Conservation (phyloP, 2,888 invertebrate species). For the Hydrotaea diabolus region DNA sequence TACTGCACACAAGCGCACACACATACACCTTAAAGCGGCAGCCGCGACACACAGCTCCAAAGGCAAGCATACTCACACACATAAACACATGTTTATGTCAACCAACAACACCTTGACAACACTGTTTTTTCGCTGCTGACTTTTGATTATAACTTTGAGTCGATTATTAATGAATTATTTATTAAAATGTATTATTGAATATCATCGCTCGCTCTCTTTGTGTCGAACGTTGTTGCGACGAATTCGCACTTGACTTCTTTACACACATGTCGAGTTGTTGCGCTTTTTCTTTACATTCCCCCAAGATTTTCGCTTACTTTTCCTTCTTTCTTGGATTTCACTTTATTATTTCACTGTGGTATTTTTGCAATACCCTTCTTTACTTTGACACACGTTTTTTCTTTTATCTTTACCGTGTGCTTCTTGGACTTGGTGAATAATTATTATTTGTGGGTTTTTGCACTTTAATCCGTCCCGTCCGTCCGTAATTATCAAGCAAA, state of each 20-base stretch:
- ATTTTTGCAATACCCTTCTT: slow-evolving; percentile 62
- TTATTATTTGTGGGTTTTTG: slow-evolving; percentile 39
- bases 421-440: too few species aligned
- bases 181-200: neutral
- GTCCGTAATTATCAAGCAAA: slow-evolving; percentile 23
- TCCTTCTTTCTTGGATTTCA: slow-evolving; percentile 59
- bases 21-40: slow-evolving; percentile 37
- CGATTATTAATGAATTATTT: slow-evolving; percentile 39
- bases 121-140: slow-evolving; percentile 29
- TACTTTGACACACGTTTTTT: slow-evolving; percentile 27
- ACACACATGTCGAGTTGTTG: neutral
- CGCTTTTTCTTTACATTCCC: neutral
- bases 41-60: too few species aligned
- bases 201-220: neutral
- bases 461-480: slow-evolving; percentile 61
- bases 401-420: slow-evolving; percentile 8
- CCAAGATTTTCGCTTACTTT: slow-evolving; percentile 37
- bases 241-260: neutral
- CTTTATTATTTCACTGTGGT: slow-evolving; percentile 70
- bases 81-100: slow-evolving; percentile 50
- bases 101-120: slow-evolving; percentile 57
- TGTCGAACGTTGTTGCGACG: neutral
- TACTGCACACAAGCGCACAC: neutral
- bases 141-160: slow-evolving; percentile 6
- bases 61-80: neutral